These are phyloP conservation scores for Echinops telfairi DNA, from an alignment of 2,113 vertebrate genomes.

Conservation along the genomic window DNA sequence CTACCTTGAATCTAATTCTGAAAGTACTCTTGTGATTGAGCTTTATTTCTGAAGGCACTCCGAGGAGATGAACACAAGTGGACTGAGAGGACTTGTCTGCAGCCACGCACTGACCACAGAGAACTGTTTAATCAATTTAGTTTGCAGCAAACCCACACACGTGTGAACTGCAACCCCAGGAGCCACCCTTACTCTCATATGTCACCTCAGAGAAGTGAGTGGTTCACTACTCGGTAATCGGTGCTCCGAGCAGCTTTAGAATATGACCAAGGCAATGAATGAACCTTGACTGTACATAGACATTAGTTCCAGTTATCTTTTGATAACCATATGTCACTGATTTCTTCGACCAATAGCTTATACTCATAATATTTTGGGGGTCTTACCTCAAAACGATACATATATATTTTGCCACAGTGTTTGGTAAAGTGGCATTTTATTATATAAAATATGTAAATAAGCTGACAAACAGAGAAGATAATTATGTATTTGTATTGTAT, in stretches of 20 bases:
- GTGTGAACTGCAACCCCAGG: too few species aligned
- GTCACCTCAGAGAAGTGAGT: background rate
- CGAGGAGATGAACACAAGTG: too few species aligned
- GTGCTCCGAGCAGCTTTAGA: background rate
- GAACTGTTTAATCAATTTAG: too few species aligned
- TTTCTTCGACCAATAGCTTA: slow-evolving; percentile 35
- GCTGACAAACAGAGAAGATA: slow-evolving; percentile 13
- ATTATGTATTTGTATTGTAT: background rate
- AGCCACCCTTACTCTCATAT: too few species aligned
- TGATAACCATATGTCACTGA: slow-evolving; percentile 24
- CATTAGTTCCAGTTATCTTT: slow-evolving; percentile 7
- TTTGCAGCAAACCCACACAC: too few species aligned
- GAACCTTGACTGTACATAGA: background rate
- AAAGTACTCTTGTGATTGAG: too few species aligned
- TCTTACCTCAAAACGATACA: slow-evolving; percentile 14
- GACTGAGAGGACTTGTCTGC: too few species aligned
- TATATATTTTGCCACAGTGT: background rate
- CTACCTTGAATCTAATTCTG: too few species aligned
- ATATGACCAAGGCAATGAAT: background rate
- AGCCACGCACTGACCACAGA: too few species aligned
- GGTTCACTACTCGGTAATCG: background rate
- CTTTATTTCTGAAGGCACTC: too few species aligned
- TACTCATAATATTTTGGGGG: background rate
- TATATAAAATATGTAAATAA: slow-evolving; percentile 49
- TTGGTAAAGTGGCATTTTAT: slow-evolving; percentile 30